These are phyloP conservation scores for Pseudobourletiella spinata DNA, from an alignment of 1,140 invertebrate species.

Conservation along the genomic window DNA sequence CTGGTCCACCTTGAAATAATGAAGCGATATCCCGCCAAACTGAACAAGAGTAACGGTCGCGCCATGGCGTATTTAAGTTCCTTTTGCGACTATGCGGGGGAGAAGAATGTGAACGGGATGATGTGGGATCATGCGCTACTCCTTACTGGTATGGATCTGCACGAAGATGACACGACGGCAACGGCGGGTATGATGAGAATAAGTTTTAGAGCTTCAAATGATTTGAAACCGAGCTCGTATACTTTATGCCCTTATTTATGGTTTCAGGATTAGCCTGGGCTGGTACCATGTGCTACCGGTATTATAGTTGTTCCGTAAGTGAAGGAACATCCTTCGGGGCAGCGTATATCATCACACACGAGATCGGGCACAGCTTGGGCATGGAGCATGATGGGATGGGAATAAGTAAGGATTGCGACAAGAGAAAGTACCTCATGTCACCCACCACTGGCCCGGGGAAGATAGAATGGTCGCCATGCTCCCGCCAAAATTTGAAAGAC, in stretches of 20 bases:
- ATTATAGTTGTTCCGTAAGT: slow-evolving; percentile 39
- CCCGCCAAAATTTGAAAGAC: slow-evolving; percentile 38
- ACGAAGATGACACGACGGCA: slow-evolving; percentile 17
- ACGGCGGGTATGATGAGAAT: too few relatives aligned
- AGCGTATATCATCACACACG: slow-evolving; percentile 40
- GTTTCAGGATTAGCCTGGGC: too few relatives aligned
- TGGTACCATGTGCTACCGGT: slow-evolving; percentile 40
- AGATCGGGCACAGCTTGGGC: slow-evolving; percentile 41
- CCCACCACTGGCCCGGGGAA: slow-evolving; percentile 41
- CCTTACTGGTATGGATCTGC: slow-evolving; percentile 37
- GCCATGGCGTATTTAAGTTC: slow-evolving; percentile 40
- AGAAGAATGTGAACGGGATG: slow-evolving; percentile 34
- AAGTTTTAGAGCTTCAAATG: too few relatives aligned
- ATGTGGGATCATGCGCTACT: slow-evolving; percentile 40
- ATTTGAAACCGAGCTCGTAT: too few relatives aligned
- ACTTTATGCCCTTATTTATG: too few relatives aligned
- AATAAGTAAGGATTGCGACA: slow-evolving; percentile 38
- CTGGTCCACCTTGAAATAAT: slow-evolving; percentile 39
- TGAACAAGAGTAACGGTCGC: slow-evolving; percentile 32
- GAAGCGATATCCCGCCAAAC: slow-evolving; percentile 35
- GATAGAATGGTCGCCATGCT: slow-evolving; percentile 40
- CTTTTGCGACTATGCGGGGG: slow-evolving; percentile 40
- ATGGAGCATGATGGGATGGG: slow-evolving; percentile 42
- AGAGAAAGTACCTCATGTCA: slow-evolving; percentile 40
- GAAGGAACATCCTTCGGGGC: slow-evolving; percentile 40